These are phyloP conservation scores for Slavum lentiscoides DNA, from an alignment of 2,888 invertebrate genomes.

Conservation along the genomic window DNA sequence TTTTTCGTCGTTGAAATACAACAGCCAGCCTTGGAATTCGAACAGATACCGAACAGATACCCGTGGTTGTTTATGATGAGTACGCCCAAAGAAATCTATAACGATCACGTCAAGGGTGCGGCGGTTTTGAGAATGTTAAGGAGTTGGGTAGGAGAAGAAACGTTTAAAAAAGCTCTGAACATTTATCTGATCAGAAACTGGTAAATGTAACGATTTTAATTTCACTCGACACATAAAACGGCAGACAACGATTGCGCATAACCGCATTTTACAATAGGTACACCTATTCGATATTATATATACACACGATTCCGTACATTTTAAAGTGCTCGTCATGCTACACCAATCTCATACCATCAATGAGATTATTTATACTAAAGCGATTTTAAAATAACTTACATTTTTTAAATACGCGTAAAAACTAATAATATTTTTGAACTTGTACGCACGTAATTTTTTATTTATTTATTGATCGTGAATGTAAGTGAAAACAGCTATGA, in stretches of 20 bases:
- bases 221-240: no score
- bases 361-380: no score
- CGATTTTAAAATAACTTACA: no score
- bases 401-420: no score
- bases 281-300: no score
- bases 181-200: conserved; percentile 66
- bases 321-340: no score
- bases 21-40: conserved; percentile 63
- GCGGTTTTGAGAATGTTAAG: conserved; percentile 86
- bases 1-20: conserved; percentile 59
- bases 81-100: conserved; percentile 65
- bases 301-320: no score
- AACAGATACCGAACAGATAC: conserved; percentile 63
- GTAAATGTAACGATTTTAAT: background rate
- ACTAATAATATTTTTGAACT: no score
- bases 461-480: no score
- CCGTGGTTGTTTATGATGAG: conserved; percentile 66
- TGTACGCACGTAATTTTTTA: no score
- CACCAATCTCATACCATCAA: no score
- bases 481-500: no score
- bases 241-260: background rate
- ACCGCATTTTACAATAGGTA: background rate
- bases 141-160: conserved; percentile 75
- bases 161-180: conserved; percentile 70
- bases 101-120: conserved; percentile 68